Percentiles rank a stretch among this genome's conserved stretches.
These are phyloP conservation scores for Philereme vetulata DNA, from an alignment of 2,888 invertebrate genomes.

Conservation along the genomic window DNA sequence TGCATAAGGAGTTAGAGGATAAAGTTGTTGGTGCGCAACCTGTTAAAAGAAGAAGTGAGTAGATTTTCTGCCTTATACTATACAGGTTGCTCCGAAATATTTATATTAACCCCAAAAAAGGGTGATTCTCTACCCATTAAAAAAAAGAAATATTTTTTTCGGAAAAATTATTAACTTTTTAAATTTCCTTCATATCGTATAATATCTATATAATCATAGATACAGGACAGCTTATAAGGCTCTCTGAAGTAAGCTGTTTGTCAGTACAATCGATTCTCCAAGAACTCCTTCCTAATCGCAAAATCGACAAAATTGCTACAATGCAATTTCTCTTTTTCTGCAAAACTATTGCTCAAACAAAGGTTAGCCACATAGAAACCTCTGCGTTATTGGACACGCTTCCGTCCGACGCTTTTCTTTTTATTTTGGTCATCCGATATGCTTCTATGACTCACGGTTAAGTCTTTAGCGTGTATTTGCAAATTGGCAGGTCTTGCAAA, in stretches of 20 bases:
- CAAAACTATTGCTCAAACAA: slow-evolving; percentile 8
- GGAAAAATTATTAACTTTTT: not conserved
- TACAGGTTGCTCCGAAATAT: too few species aligned
- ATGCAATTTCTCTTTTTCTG: not conserved
- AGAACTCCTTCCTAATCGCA: too few species aligned
- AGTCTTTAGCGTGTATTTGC: slow-evolving; percentile 26
- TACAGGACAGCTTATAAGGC: too few species aligned
- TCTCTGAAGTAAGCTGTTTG: too few species aligned
- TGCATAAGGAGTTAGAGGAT: slow-evolving; percentile 47
- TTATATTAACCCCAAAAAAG: too few species aligned
- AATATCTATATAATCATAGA: not conserved
- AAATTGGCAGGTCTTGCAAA: slow-evolving; percentile 20
- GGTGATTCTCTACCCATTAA: too few species aligned
- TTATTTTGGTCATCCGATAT: slow-evolving; percentile 28
- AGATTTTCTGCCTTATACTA: not conserved
- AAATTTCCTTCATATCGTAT: not conserved
- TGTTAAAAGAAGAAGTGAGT: slow-evolving; percentile 75
- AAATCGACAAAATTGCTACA: too few species aligned
- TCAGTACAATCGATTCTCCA: too few species aligned
- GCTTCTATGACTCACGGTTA: slow-evolving; percentile 23
- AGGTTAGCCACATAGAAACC: slow-evolving; percentile 22
- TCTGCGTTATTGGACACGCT: slow-evolving; percentile 15
- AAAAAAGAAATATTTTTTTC: too few species aligned
- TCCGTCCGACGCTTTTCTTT: slow-evolving; percentile 24
- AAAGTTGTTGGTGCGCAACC: slow-evolving; percentile 70